Conservation (phyloP, 2,113 vertebrate genomes). For the Ptychochromis oligacanthus region DNA sequence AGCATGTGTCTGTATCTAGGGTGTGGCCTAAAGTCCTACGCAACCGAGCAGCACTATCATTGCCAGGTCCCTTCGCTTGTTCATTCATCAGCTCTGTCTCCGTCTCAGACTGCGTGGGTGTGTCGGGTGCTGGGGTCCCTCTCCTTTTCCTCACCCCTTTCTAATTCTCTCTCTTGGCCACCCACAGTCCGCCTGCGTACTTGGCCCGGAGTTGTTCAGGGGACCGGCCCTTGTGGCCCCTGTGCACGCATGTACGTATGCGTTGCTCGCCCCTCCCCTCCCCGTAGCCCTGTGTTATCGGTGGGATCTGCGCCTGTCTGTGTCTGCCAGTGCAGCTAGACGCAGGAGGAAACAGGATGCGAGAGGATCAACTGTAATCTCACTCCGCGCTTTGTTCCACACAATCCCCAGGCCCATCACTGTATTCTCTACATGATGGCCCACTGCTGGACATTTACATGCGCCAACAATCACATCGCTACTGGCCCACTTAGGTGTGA, state of each 20-base stretch:
- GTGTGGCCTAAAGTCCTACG: conserved; percentile 50
- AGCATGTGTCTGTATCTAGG: conserved; percentile 49
- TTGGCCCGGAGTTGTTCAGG: conserved; percentile 48
- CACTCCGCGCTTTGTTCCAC: conserved; percentile 73
- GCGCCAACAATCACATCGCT: conserved; percentile 74
- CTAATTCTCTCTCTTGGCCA: conserved; percentile 30
- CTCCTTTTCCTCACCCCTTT: conserved; percentile 31
- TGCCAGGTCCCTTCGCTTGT: conserved; percentile 44
- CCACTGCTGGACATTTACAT: conserved; percentile 70
- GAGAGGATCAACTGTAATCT: conserved; percentile 79
- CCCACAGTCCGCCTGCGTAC: conserved; percentile 65
- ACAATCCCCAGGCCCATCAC: conserved; percentile 73
- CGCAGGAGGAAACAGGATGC: conserved; percentile 79
- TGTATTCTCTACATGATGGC: conserved; percentile 68
- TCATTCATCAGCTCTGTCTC: conserved; percentile 55
- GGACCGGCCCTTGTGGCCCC: conserved; percentile 43
- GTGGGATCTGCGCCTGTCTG: conserved; percentile 74
- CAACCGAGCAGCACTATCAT: conserved; percentile 45
- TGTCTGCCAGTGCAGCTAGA: conserved; percentile 70
- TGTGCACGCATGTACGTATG: conserved; percentile 1
- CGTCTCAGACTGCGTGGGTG: conserved; percentile 55
- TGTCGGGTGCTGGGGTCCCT: conserved; percentile 51
- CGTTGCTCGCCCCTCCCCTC: conserved; percentile 8
- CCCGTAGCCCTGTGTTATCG: conserved; percentile 62
- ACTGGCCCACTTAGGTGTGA: conserved; percentile 54